Evolutionary conservation across 1,140 invertebrate genomes (phyloP), one percentile per base, ranked within the genome.

Genomic region (Drosophila burlai): DNA sequence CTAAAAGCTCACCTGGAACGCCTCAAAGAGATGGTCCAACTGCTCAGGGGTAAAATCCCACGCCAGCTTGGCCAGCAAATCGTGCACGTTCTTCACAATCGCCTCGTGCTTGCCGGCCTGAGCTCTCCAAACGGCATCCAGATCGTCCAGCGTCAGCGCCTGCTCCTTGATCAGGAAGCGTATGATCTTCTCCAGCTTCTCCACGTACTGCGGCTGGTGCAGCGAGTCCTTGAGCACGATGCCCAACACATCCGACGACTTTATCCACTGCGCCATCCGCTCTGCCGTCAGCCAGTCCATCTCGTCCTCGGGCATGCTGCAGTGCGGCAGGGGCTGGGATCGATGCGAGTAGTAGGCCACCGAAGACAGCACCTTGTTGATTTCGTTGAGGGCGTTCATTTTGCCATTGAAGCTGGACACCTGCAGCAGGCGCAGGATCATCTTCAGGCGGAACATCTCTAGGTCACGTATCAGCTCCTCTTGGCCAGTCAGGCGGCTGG

Each of bases 321-420:
- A 91, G 50, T 93, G 92, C 1, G 89, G 85, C 55, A 95, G 92
- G 49, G 94, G 94, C 49, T 95, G 94, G 87, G 96, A 96, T 68
- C 95, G 94, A 93, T 95, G 95, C 11, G 97, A 96, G 93, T 98
- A 98, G 92, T 97, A 98, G 52, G 96, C 96, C 43, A 98, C 97
- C 91, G 96, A 97, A 31, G 97, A 96, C 50, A 99, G 98, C 31
- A 99, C 97, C 95, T 99, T 99, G 94, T 99, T 99, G 42, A 99
- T 98, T 95, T 99, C 99, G 94, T 99, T 99, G 40, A 99, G 94
- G 34, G 98, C 98, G 93, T 99, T 99, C 99, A 99, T 99, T 94
- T 99, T 99, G 11, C 98, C 98, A 94, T 99, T 99, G 92, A 99
- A 99, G 43, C 98, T 99, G 16, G 98, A 99, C 92, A 99, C 98